A percentile compares a stretch with the other conserved stretches of the same genome.
Conservation (phyloP, 1,140 invertebrate genomes). For the Himalopsyche phryganea region DNA sequence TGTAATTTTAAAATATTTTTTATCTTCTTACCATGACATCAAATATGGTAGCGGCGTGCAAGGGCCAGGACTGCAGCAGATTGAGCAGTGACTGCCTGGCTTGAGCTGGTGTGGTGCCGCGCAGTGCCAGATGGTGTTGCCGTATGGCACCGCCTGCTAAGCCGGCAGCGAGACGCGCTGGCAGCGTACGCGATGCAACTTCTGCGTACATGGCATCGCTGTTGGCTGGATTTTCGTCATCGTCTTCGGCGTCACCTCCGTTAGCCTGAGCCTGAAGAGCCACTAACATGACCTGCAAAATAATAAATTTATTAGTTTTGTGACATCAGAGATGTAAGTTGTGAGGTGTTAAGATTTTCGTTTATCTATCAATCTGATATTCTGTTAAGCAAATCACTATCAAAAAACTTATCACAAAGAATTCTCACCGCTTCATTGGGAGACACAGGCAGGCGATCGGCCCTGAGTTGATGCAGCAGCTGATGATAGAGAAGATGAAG, state of each 20-base stretch:
- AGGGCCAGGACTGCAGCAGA: constrained; percentile 87
- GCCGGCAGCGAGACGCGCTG: constrained; percentile 55
- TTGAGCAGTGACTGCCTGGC: constrained; percentile 93
- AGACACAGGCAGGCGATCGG: constrained; percentile 86
- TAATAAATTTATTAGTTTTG: too few relatives aligned
- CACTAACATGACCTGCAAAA: constrained; percentile 82
- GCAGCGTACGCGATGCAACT: constrained; percentile 78
- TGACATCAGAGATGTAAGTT: too few relatives aligned
- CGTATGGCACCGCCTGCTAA: constrained; percentile 75
- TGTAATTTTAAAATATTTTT: too few relatives aligned
- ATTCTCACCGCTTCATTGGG: constrained; percentile 85
- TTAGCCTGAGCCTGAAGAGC: constrained; percentile 92
- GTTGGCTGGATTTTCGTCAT: constrained; percentile 37
- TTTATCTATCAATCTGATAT: too few relatives aligned
- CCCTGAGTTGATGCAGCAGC: constrained; percentile 82
- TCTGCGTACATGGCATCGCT: constrained; percentile 64
- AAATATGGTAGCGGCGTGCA: constrained; percentile 90
- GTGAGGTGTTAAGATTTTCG: too few relatives aligned
- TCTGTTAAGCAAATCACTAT: too few relatives aligned
- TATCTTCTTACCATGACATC: constrained; percentile 88
- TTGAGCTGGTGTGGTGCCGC: constrained; percentile 79
- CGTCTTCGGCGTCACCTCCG: constrained; percentile 63
- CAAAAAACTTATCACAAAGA: too few relatives aligned
- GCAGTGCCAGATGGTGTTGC: constrained; percentile 82
- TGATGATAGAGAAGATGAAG: constrained; percentile 96